These are phyloP conservation scores for Drusus annulatus DNA, from an alignment of 1,140 invertebrate species.

Conservation along the genomic window DNA sequence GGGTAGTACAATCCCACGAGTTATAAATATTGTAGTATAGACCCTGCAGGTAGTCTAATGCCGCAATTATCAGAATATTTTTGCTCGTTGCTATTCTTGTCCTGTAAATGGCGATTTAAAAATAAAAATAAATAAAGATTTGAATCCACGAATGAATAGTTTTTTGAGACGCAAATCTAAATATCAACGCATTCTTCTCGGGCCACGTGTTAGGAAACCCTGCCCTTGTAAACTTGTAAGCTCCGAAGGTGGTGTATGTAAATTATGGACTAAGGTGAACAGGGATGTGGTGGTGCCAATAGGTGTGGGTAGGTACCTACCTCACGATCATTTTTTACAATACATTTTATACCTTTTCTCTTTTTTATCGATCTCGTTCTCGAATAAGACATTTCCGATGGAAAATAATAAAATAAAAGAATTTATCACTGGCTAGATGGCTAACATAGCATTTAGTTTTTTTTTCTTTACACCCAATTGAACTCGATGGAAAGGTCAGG, in stretches of 20 bases:
- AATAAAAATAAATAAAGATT: too few species aligned
- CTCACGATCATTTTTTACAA: neutral
- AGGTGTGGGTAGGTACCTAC: slow-evolving; percentile 24
- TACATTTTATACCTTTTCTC: slow-evolving; percentile 22
- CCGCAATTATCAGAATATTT: too few species aligned
- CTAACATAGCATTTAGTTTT: neutral
- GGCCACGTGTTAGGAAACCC: neutral
- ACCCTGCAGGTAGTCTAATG: too few species aligned
- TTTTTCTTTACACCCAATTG: too few species aligned
- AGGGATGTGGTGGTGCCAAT: slow-evolving; percentile 31
- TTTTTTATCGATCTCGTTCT: slow-evolving; percentile 24
- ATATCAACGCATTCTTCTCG: neutral
- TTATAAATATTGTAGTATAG: too few species aligned
- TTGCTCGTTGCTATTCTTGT: too few species aligned
- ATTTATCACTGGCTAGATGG: neutral
- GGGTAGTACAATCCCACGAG: too few species aligned
- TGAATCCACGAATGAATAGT: too few species aligned
- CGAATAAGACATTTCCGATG: slow-evolving; percentile 2
- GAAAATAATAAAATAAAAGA: neutral
- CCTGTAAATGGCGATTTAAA: too few species aligned
- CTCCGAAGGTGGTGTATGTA: slow-evolving; percentile 11
- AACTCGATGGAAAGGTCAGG: too few species aligned
- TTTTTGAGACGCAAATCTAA: too few species aligned
- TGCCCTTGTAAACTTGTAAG: neutral
- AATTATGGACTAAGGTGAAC: slow-evolving; percentile 12